Conservation (phyloP, 1,140 invertebrate species). For the Epicauta chinensis region DNA sequence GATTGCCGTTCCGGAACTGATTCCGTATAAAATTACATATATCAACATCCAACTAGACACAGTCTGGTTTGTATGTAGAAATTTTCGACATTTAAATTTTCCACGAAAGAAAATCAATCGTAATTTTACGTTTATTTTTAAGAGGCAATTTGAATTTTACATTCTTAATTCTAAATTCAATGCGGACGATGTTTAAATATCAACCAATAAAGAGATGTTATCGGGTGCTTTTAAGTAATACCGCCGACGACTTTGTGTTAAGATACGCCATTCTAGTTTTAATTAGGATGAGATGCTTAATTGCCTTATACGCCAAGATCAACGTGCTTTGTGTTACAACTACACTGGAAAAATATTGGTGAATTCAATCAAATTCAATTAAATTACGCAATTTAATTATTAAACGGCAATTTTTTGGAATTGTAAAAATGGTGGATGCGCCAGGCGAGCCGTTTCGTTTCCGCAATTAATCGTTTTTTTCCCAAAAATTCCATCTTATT, state of each 20-base stretch:
- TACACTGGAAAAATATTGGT: slow-evolving; percentile 23
- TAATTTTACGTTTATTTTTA: too few species aligned
- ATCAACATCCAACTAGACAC: slow-evolving; percentile 6
- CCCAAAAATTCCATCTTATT: slow-evolving; percentile 12
- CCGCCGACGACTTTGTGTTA: slow-evolving; percentile 26
- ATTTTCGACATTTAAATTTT: too few species aligned
- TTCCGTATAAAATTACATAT: slow-evolving; percentile 25
- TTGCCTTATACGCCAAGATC: slow-evolving; percentile 22
- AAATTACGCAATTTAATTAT: not conserved
- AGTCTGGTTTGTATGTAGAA: too few species aligned
- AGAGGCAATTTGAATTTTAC: too few species aligned
- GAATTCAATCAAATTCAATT: too few species aligned
- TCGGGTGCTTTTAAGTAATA: slow-evolving; percentile 22
- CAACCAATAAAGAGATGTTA: slow-evolving; percentile 28
- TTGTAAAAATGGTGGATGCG: slow-evolving; percentile 9
- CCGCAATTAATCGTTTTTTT: too few species aligned
- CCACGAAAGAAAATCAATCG: too few species aligned
- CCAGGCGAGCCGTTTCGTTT: not conserved
- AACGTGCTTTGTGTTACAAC: slow-evolving; percentile 16
- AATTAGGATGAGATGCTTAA: slow-evolving; percentile 40
- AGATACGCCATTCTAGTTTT: slow-evolving; percentile 30
- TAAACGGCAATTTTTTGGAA: too few species aligned
- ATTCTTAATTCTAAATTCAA: slow-evolving; percentile 33
- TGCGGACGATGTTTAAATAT: slow-evolving; percentile 28
- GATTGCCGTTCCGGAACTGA: slow-evolving; percentile 39